Evolutionary conservation across 2,888 invertebrate species (phyloP).

Genomic region (Scaptomyza polygonia): DNA sequence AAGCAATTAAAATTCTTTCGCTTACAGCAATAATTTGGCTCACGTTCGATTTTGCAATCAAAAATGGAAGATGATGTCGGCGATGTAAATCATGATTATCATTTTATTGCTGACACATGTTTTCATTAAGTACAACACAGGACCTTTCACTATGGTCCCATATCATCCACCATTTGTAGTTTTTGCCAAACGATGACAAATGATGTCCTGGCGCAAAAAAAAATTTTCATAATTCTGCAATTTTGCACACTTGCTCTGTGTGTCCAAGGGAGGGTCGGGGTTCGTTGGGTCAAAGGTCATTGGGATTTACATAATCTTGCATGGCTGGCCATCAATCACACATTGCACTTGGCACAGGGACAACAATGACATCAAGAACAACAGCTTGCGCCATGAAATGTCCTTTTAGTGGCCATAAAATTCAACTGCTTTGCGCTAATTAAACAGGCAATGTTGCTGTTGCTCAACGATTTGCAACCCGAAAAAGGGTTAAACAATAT

Average conservation of each 20-base stretch:
- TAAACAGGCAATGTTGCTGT: constrained; percentile 49
- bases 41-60: constrained; percentile 54
- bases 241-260: constrained; percentile 72
- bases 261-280: constrained; percentile 4
- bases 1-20: constrained; percentile 49
- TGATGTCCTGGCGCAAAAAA: constrained; percentile 45
- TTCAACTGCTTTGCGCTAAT: constrained; percentile 59
- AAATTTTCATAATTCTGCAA: constrained; percentile 75
- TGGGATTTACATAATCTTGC: constrained; percentile 66
- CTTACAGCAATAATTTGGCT: constrained; percentile 26
- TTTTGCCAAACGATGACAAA: constrained; percentile 62
- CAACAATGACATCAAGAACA: constrained; percentile 35
- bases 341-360: constrained; percentile 28
- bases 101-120: constrained; percentile 82
- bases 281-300: constrained; percentile 64
- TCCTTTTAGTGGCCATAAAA: constrained; percentile 1
- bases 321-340: constrained; percentile 61
- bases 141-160: not conserved
- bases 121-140: constrained; percentile 69
- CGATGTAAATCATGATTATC: constrained; percentile 83
- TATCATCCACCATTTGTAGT: constrained; percentile 25
- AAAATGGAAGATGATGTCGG: constrained; percentile 37
- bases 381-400: constrained; percentile 40
- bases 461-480: constrained; percentile 52
- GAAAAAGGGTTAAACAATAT: constrained; percentile 55